These are phyloP conservation scores for Seriola aureovittata DNA, from an alignment of 2,113 vertebrate genomes.

Conservation along the genomic window DNA sequence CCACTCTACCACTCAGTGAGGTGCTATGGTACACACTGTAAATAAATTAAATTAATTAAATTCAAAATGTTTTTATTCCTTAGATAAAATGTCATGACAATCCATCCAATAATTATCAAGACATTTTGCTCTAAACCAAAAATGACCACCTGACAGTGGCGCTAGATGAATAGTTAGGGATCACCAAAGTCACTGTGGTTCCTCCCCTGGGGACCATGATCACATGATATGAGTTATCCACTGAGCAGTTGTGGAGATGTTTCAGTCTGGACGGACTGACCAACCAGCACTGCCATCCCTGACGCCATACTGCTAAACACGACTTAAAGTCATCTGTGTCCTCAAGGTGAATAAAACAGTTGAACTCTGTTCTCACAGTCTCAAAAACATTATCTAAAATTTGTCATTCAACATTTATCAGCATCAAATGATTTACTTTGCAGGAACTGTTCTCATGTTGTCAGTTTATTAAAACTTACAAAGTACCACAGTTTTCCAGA, in stretches of 20 bases:
- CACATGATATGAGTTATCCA: background rate
- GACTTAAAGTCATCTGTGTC: background rate
- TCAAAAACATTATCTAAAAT: background rate
- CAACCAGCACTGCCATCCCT: background rate
- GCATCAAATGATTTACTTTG: conserved; percentile 11
- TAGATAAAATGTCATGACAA: background rate
- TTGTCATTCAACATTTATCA: background rate
- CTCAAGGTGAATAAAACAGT: background rate
- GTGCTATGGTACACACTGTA: too few relatives aligned
- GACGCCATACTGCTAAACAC: background rate
- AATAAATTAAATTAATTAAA: background rate
- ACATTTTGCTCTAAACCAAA: background rate
- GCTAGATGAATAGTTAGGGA: background rate
- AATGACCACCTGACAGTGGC: too few relatives aligned
- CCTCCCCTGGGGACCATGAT: background rate
- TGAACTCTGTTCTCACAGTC: background rate
- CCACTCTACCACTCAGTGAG: background rate
- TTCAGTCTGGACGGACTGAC: background rate
- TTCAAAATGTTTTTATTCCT: background rate
- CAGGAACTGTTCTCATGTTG: conserved; percentile 20
- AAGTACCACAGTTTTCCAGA: conserved; percentile 16
- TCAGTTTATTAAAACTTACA: conserved; percentile 4
- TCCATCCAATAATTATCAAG: background rate
- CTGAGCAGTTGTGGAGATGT: background rate
- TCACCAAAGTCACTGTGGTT: background rate